A percentile compares a stretch with the other conserved stretches of the same genome.
These are phyloP conservation scores for Perca flavescens DNA, from an alignment of 2,113 vertebrate genomes.

Conservation along the genomic window DNA sequence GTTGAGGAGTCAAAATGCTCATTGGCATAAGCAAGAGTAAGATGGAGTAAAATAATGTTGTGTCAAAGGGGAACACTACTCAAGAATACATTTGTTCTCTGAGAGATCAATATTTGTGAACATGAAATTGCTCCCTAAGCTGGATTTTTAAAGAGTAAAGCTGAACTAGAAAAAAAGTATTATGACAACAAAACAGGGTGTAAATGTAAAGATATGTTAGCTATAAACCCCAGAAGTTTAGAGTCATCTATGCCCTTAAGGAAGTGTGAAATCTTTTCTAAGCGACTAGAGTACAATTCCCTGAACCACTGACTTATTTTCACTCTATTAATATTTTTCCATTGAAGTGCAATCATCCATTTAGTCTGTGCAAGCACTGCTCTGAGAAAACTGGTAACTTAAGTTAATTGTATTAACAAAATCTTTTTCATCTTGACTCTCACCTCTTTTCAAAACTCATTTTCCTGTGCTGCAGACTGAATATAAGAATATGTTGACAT, in stretches of 20 bases:
- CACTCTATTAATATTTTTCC: slow-evolving; percentile 70
- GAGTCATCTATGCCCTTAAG: slow-evolving; percentile 52
- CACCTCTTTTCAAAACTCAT: slow-evolving; percentile 57
- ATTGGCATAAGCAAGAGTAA: slow-evolving; percentile 6
- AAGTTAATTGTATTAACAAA: slow-evolving; percentile 69
- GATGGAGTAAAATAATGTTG: slow-evolving; percentile 32
- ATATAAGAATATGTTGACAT: slow-evolving; percentile 48
- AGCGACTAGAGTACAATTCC: slow-evolving; percentile 61
- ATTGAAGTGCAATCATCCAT: slow-evolving; percentile 64
- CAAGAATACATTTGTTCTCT: slow-evolving; percentile 57
- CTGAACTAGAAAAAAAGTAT: slow-evolving; percentile 16
- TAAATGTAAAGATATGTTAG: slow-evolving; percentile 29
- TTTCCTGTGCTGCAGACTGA: slow-evolving; percentile 34
- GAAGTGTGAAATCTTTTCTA: slow-evolving; percentile 52
- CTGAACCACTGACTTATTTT: slow-evolving; percentile 67
- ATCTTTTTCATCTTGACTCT: slow-evolving; percentile 61
- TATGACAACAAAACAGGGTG: not conserved
- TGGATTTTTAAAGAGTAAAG: slow-evolving; percentile 6
- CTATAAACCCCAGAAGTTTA: slow-evolving; percentile 31
- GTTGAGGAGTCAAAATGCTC: slow-evolving; percentile 4
- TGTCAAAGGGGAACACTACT: slow-evolving; percentile 24
- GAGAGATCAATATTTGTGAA: slow-evolving; percentile 51
- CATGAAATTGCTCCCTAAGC: slow-evolving; percentile 20
- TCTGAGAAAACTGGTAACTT: slow-evolving; percentile 51
- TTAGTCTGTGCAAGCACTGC: slow-evolving; percentile 50